Conservation (phyloP, 2,888 invertebrate genomes). For the Cataglyphis livida region DNA sequence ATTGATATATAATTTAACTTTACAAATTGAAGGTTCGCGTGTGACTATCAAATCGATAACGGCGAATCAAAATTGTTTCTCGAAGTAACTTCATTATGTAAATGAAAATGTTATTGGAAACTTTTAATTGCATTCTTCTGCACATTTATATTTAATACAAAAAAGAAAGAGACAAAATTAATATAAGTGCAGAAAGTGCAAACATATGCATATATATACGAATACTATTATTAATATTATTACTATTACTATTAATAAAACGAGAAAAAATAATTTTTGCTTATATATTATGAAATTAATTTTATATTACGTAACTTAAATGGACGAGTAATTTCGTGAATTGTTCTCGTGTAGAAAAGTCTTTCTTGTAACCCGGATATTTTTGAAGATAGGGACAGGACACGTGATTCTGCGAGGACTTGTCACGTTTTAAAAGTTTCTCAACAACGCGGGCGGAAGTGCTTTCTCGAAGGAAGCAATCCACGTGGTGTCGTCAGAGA, state of each 20-base stretch:
- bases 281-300: background rate
- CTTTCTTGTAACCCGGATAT: conserved; percentile 42
- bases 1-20: conserved; percentile 31
- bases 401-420: conserved; percentile 24
- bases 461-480: conserved; percentile 64
- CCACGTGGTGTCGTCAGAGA: conserved; percentile 45
- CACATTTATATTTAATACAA: background rate
- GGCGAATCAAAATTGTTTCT: conserved; percentile 47
- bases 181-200: background rate
- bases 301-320: background rate
- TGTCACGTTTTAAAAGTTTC: conserved; percentile 66
- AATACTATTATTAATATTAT: background rate
- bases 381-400: conserved; percentile 25
- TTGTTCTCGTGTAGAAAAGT: background rate
- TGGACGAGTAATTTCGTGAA: background rate
- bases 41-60: conserved; percentile 27
- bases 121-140: background rate
- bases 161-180: background rate
- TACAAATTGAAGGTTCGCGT: conserved; percentile 55
- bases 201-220: background rate
- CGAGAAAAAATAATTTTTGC: background rate
- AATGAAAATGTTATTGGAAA: background rate
- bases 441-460: conserved; percentile 61
- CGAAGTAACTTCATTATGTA: conserved; percentile 6
- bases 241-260: background rate